A percentile compares a stretch with the other conserved stretches of the same genome.
Conservation (phyloP, 2,113 vertebrate genomes). For the Nestor notabilis region DNA sequence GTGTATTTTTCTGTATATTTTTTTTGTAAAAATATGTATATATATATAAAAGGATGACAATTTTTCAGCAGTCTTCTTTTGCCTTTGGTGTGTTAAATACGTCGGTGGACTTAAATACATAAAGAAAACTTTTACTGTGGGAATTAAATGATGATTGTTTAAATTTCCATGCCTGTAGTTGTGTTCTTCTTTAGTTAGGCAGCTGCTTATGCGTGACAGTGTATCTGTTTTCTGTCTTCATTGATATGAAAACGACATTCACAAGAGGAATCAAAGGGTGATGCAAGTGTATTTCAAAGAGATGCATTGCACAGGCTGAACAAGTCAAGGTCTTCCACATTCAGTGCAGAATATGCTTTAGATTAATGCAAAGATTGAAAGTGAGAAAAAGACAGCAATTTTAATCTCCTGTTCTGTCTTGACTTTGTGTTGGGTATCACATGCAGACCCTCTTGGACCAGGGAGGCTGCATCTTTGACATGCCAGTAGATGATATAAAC, state of each 20-base stretch:
- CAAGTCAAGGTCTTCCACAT: background rate
- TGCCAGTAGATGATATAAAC: background rate
- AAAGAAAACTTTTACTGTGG: background rate
- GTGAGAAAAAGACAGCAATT: background rate
- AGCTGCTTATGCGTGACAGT: background rate
- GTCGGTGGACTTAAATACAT: background rate
- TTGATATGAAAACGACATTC: background rate
- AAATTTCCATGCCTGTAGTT: background rate
- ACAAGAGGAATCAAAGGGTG: background rate
- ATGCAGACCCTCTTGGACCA: background rate
- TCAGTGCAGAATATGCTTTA: background rate
- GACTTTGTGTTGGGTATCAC: background rate
- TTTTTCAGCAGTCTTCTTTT: background rate
- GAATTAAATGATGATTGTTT: background rate
- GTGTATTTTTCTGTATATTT: background rate
- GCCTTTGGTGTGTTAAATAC: background rate
- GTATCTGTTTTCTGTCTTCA: background rate
- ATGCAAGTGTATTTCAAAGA: background rate
- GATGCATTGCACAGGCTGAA: background rate
- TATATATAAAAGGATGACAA: background rate
- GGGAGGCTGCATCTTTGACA: background rate
- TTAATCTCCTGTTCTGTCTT: background rate
- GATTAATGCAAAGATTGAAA: background rate
- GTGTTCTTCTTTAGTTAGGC: background rate
- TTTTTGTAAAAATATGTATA: background rate